Evolutionary conservation across 2,113 vertebrate genomes (phyloP), one percentile per base, ranked within the genome.

Genomic region (Hyperoodon ampullatus): DNA sequence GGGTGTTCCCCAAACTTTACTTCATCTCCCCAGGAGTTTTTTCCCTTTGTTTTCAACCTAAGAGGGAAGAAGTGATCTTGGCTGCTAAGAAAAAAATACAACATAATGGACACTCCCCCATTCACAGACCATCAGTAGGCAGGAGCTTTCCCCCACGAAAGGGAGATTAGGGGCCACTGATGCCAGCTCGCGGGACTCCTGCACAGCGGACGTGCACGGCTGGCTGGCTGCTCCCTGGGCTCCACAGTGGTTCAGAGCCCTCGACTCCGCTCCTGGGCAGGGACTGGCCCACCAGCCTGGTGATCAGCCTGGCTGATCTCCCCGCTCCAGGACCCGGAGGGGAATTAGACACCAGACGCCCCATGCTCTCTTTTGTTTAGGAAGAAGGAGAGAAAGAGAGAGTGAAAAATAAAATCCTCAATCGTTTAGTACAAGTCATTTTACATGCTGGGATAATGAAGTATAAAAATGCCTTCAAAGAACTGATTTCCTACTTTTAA

Each of bases 401-500:
- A 98, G 98, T 95, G 97, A 98, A 98, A 98, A 99, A 99, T 98
- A 99, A 99, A 99, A 99, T 99, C 99, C 98, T 99, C 98, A 99
- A 98, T 99, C 99, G 99, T 99, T 99, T 99, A 99, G 99, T 99
- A 98, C 99, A 98, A 99, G 99, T 99, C 99, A 99, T 99, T 99
- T 99, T 99, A 99, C 99, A 99, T 99, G 99, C 99, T 99, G 99
- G 99, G 99, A 99, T 99, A 99, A 99, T 99, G 99, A 99, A 99
- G 99, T 99, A 99, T 99, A 99, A 99, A 99, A 99, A 99, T 99
- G 99, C 99, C 99, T 99, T 99, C 99, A 99, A 99, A 99, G 99
- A 99, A 99, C 99, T 99, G 99, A 99, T 99, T 99, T 99, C 99
- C 99, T 98, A 98, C 99, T 99, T 99, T 99, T 98, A 99, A 99